Base-by-base conservation (phyloP, 2,797 vertebrate genomes). In the Enteromius paludinosus region DNA sequence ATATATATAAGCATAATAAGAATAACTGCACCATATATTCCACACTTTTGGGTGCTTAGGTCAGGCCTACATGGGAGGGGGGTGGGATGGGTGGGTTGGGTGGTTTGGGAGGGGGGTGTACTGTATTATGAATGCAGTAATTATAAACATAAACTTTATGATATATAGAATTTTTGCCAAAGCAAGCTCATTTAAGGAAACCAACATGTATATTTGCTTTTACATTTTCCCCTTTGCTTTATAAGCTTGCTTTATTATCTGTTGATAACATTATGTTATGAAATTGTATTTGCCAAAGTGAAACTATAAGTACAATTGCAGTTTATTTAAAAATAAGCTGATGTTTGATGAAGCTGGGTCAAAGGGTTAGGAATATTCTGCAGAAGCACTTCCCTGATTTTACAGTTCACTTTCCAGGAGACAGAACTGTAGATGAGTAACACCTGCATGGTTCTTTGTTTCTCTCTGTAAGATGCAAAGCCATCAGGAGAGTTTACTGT, bases 31-130 rank as follows among this genome's bases (percentile, higher is more conserved):
- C 61, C 23, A 59, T 64, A 18, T 64, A 64, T 33, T 64, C 61
- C 28, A 79, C 75, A 68, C 69, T 23, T n/a, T 38, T 74, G 66
- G 83, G 78, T 78, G 38, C 66, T 82, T 82, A 82, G 66, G 88
- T n/a, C 84, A 95, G 93, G 92, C 92, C 89, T 91, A 93, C 41
- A 85, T 54, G 92, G 93, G 92, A 82, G 92, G 91, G 79, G 47
- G 89, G 89, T 85, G 41, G 87, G 81, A n/a, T n/a, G 85, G 82
- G 83, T 77, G 75, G 77, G 38, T 74, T 81, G 88, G 86, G 74
- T 76, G 87, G 81, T 82, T 72, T 91, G 90, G 90, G 86, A 81
- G 89, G 82, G 89, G 80, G 85, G 69, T 52, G 2, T 59, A 59
- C 56, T 25, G 23, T 43, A 33, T 66, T 33, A 54, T 82, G 61